These are phyloP conservation scores for Drosophila nigromelanica DNA, from an alignment of 1,140 invertebrate species.

Conservation along the genomic window DNA sequence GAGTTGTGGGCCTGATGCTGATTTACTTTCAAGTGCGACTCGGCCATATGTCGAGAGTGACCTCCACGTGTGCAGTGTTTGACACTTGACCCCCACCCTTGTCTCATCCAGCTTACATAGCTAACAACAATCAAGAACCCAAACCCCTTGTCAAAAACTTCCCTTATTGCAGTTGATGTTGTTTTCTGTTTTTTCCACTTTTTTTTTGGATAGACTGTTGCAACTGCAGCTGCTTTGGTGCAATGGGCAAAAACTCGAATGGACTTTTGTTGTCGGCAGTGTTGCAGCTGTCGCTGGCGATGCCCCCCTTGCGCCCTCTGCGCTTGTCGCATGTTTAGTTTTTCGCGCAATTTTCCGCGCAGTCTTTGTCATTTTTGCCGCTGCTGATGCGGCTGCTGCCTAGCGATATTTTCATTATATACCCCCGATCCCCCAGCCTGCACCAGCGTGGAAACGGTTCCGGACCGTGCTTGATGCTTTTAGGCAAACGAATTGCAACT, in stretches of 20 bases:
- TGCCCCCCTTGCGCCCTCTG: not conserved
- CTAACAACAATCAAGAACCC: conserved; percentile 5
- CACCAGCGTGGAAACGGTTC: conserved; percentile 1
- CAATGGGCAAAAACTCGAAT: conserved; percentile 59
- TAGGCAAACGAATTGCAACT: conserved; percentile 72
- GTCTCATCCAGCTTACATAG: not conserved
- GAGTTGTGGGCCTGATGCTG: conserved; percentile 27
- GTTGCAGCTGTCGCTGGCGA: conserved; percentile 56
- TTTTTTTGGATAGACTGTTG: conserved; percentile 18
- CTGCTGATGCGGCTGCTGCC: conserved; percentile 12
- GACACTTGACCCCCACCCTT: conserved; percentile 44
- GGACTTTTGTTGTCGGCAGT: conserved; percentile 67
- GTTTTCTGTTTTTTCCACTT: conserved; percentile 45
- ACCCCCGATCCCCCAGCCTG: conserved; percentile 1
- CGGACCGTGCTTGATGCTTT: conserved; percentile 51
- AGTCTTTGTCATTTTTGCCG: conserved; percentile 69
- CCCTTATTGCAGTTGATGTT: conserved; percentile 61
- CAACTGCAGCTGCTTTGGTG: conserved; percentile 54
- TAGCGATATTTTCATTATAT: conserved; percentile 60
- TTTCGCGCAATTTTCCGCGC: conserved; percentile 80
- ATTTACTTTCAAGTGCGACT: conserved; percentile 49
- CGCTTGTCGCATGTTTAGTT: conserved; percentile 65
- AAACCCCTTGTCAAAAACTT: not conserved
- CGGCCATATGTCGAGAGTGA: conserved; percentile 32
- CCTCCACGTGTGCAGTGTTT: conserved; percentile 46